Percentiles rank a stretch among this genome's conserved stretches.
phyloP scores from a whole-genome alignment of 35 echinoderm and acorn worm species.

The Apostichopus californicus region DNA sequence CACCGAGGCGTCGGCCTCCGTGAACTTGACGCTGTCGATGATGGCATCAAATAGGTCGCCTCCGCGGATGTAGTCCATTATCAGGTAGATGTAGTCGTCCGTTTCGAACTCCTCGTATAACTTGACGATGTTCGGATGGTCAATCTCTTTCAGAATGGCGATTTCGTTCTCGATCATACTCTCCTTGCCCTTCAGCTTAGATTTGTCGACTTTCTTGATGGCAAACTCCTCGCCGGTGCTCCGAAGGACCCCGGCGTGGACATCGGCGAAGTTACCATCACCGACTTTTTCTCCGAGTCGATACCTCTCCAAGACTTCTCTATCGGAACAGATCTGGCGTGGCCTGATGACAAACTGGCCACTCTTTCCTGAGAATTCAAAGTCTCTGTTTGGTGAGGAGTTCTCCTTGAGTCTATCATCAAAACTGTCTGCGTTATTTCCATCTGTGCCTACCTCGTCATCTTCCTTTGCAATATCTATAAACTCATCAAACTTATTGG shows the following conservation, averaged over 20 bases:
- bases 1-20: constrained; percentile 86
- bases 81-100: constrained; percentile 80
- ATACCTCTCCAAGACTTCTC: constrained; percentile 79
- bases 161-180: constrained; percentile 99
- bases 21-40: constrained; percentile 98
- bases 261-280: constrained; percentile 96
- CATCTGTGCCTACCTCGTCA: neutral
- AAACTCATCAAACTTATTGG: neutral
- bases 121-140: constrained; percentile 92
- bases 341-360: constrained; percentile 39
- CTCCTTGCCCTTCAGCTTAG: constrained; percentile 89
- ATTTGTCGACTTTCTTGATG: constrained; percentile 94
- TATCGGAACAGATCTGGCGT: constrained; percentile 64
- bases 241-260: constrained; percentile 67
- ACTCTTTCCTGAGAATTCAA: constrained; percentile 53
- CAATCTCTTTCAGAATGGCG: constrained; percentile 87
- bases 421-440: neutral
- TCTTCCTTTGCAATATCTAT: neutral
- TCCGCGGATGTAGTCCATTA: constrained; percentile 96
- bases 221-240: constrained; percentile 84
- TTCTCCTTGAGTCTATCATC: neutral
- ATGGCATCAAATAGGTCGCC: constrained; percentile 98
- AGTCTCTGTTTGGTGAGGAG: constrained; percentile 21
- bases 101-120: constrained; percentile 97
- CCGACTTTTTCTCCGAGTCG: constrained; percentile 88